phyloP scores from a whole-genome alignment of 2,113 vertebrate genomes.

The Campylomormyrus tamandua region DNA sequence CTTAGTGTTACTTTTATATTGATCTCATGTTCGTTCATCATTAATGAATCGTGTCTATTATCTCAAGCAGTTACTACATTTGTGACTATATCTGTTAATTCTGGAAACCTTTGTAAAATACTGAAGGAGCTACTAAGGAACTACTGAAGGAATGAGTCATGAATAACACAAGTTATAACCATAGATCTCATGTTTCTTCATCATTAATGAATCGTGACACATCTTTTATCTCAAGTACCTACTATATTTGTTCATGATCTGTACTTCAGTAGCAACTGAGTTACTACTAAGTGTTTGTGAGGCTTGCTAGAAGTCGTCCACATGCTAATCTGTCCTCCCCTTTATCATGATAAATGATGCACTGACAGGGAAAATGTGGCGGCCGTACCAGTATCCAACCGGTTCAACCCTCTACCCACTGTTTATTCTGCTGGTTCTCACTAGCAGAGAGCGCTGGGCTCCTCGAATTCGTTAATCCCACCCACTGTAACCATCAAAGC shows the following conservation, averaged over 20 bases:
- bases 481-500: not conserved
- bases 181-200: not conserved
- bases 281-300: not conserved
- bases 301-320: not conserved
- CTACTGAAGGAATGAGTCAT: not conserved
- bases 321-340: not conserved
- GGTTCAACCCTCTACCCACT: not conserved
- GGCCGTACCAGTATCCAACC: not conserved
- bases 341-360: not conserved
- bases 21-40: not conserved
- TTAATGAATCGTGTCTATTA: not conserved
- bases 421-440: not conserved
- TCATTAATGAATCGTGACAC: not conserved
- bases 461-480: not conserved
- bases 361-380: not conserved
- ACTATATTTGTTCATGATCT: too few relatives aligned
- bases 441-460: not conserved
- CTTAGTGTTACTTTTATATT: not conserved
- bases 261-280: too few relatives aligned
- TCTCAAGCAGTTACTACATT: not conserved
- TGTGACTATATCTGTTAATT: not conserved
- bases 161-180: not conserved
- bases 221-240: too few relatives aligned
- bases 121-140: not conserved
- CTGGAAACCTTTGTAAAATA: not conserved